Base-by-base conservation (phyloP, 1,140 invertebrate genomes). In the Pseudachorutes palmiensis region DNA sequence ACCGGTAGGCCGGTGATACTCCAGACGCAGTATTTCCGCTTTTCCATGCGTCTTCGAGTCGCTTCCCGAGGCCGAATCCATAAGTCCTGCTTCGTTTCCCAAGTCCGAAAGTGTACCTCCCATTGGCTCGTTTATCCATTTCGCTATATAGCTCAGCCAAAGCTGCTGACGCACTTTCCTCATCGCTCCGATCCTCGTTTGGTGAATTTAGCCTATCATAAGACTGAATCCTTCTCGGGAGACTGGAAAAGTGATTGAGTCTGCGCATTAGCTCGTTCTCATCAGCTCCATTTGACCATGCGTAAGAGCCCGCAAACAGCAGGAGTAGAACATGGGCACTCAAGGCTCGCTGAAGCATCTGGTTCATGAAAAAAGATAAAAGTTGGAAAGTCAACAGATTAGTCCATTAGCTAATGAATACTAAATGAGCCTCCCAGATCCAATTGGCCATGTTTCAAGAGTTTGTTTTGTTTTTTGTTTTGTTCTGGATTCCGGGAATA, bases 1-100 rank as follows among this genome's bases (percentile, higher is more conserved):
- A 62, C 41, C 31, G 57, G 65, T 41, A 41, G 28, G 65, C 1
- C 12, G 59, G 61, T n/a, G 3, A 19, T 5, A 58, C 51, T 24
- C n/a, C n/a, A n/a, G 45, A 12, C 22, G 61, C 24, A 19, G 41
- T n/a, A 19, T 66, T 55, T 14, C 64, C 33, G 24, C 9, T 28
- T 32, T 70, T 73, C 69, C 67, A 70, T 2, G 30, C 26, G 24
- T 67, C 32, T 64, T 69, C 67, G 12, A 65, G 45, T 59, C 73
- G 59, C 51, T 74, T 74, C 28, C 73, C 73, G 3, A 74, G 65
- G 57, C 73, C 73, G 41, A 74, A 74, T 45, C 66, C 71, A 36
- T 72, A 74, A 41, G 66, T 59, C 61, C 67, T 66, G 32, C 64
- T 74, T 45, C 69, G 51, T 31, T 74, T 74, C 19, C 73, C 73